These are phyloP conservation scores for Arizona elegans DNA, from an alignment of 2,113 vertebrate species.

Conservation along the genomic window DNA sequence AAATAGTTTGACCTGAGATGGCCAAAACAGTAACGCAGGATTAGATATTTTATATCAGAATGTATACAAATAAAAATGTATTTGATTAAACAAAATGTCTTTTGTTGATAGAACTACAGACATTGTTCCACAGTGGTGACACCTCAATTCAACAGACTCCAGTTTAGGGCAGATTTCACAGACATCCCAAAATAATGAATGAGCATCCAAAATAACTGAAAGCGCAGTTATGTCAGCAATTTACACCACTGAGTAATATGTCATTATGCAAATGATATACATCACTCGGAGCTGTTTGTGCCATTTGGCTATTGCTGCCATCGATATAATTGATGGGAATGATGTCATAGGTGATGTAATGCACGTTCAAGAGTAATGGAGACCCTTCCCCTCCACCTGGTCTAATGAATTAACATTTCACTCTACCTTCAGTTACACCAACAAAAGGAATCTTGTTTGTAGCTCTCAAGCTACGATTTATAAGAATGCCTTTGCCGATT, in stretches of 20 bases:
- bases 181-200: background rate
- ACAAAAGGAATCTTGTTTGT: background rate
- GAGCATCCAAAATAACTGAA: background rate
- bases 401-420: background rate
- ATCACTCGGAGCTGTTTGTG: no score
- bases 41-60: background rate
- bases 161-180: background rate
- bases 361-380: background rate
- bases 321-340: background rate
- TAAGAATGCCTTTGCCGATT: background rate
- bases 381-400: background rate
- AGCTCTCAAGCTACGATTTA: background rate
- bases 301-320: background rate
- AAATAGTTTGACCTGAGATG: background rate
- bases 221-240: background rate
- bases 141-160: background rate
- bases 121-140: background rate
- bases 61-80: background rate
- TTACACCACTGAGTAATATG: background rate
- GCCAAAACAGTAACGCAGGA: background rate
- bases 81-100: background rate
- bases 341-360: background rate
- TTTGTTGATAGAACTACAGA: background rate
- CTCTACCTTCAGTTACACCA: background rate
- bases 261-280: no score